These are phyloP conservation scores for Cosmia pyralina DNA, from an alignment of 2,888 invertebrate species.

Conservation along the genomic window DNA sequence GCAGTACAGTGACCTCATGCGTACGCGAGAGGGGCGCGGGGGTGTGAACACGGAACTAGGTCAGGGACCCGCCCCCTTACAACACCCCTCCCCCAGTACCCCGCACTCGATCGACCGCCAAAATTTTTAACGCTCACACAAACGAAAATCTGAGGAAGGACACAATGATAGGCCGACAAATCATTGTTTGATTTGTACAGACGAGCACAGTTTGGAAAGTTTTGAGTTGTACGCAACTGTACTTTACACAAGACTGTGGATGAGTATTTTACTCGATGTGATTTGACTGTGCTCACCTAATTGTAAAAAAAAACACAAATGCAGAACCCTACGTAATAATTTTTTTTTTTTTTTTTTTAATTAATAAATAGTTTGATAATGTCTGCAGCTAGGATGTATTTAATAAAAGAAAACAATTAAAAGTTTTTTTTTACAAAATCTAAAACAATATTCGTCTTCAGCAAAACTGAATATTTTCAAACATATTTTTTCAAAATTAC, in stretches of 20 bases:
- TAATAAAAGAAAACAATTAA: too few relatives aligned
- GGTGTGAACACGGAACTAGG: conserved; percentile 72
- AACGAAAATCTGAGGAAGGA: conserved; percentile 72
- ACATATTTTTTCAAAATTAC: too few relatives aligned
- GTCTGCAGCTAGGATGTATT: too few relatives aligned
- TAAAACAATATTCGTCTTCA: too few relatives aligned
- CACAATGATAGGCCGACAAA: conserved; percentile 58
- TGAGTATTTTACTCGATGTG: background rate
- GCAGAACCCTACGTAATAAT: too few relatives aligned
- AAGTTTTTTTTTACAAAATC: too few relatives aligned
- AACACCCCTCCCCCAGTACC: conserved; percentile 52
- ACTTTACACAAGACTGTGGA: background rate
- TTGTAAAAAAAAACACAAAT: too few relatives aligned
- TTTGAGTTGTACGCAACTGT: conserved; percentile 14
- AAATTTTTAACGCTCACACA: conserved; percentile 83
- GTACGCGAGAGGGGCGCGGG: conserved; percentile 81
- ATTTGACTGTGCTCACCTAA: background rate
- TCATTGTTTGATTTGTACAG: conserved; percentile 58
- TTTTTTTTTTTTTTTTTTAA: too few relatives aligned
- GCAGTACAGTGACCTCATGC: conserved; percentile 90
- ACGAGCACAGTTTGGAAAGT: conserved; percentile 29
- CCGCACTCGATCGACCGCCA: conserved; percentile 87
- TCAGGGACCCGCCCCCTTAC: conserved; percentile 79
- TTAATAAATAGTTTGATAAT: too few relatives aligned
- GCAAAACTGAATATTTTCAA: too few relatives aligned